phyloP scores from a whole-genome alignment of 23 tunicate genomes.

The Pegea sp. region DNA sequence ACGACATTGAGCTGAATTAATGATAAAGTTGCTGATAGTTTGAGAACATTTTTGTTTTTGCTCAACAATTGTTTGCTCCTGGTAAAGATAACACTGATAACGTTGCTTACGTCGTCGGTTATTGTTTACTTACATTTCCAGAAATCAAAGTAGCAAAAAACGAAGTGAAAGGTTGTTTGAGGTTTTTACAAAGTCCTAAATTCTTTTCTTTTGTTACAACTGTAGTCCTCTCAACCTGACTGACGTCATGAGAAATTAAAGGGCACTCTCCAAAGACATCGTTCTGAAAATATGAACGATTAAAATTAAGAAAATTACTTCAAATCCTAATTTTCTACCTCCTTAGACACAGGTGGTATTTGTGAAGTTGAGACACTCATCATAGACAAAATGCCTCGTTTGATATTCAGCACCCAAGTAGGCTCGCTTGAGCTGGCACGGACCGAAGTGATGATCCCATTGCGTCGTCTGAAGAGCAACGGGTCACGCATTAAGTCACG shows the following conservation, averaged over 20 bases:
- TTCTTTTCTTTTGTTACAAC: not conserved
- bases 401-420: no score
- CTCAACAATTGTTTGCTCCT: not conserved
- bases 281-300: not conserved
- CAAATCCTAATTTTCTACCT: no score
- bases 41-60: conserved; percentile 24
- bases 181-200: not conserved
- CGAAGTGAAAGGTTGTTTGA: not conserved
- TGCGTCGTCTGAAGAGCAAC: no score
- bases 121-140: not conserved
- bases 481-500: no score
- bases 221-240: not conserved
- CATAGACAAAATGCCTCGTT: no score
- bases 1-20: conserved; percentile 6
- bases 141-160: not conserved
- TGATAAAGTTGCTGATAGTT: conserved; percentile 1
- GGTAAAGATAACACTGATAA: not conserved
- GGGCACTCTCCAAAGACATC: not conserved
- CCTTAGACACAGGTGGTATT: no score
- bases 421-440: no score
- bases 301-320: no score
- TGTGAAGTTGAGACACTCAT: no score
- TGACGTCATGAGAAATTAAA: not conserved
- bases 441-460: no score
- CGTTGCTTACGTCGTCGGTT: not conserved